These are phyloP conservation scores for Heliconius congener DNA, from an alignment of 1,140 invertebrate species.

Conservation along the genomic window DNA sequence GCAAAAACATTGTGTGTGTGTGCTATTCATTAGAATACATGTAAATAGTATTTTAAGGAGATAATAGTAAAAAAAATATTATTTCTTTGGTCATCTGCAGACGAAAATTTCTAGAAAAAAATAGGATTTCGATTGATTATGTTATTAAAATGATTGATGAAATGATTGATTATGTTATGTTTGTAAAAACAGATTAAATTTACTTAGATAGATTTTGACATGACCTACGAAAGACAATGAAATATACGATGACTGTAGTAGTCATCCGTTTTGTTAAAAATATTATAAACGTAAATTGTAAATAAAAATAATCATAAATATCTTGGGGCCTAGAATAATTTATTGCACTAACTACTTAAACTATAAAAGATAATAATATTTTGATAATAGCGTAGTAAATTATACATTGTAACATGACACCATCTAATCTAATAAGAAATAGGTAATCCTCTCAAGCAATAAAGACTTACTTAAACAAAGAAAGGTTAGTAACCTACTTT, in stretches of 20 bases:
- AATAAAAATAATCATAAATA: background rate
- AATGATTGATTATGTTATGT: too few species aligned
- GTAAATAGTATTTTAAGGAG: background rate
- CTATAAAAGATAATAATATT: background rate
- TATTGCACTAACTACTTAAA: background rate
- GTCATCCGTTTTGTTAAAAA: background rate
- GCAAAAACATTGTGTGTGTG: slow-evolving; percentile 24
- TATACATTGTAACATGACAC: background rate
- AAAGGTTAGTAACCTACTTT: slow-evolving; percentile 47
- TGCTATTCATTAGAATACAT: background rate
- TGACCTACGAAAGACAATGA: background rate
- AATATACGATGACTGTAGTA: background rate
- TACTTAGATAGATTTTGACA: too few species aligned
- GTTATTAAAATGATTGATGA: too few species aligned
- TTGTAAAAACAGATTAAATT: too few species aligned
- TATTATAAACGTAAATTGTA: background rate
- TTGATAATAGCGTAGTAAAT: background rate
- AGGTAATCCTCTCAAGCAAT: slow-evolving; percentile 21
- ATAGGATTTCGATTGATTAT: too few species aligned
- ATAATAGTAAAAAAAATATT: too few species aligned
- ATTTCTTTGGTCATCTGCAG: too few species aligned
- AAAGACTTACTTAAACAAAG: slow-evolving; percentile 45
- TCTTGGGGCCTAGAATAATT: background rate
- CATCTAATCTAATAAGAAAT: slow-evolving; percentile 22
- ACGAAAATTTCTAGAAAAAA: too few species aligned